Conservation (phyloP, 2,797 vertebrate species). For the Ctenopoma kingsleyae region DNA sequence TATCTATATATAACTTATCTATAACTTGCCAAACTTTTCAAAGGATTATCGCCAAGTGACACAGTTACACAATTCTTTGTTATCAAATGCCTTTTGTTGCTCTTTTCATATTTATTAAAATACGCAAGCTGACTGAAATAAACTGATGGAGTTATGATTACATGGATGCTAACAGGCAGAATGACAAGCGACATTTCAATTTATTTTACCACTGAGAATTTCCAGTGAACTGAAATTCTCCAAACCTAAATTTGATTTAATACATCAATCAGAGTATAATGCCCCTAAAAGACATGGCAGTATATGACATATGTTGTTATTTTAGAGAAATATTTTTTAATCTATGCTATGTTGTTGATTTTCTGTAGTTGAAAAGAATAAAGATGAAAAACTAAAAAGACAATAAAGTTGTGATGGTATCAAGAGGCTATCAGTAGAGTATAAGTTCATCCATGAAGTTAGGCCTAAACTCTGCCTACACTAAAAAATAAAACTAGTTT, state of each 20-base stretch:
- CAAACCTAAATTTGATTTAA: conserved; percentile 38
- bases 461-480: not conserved
- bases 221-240: conserved; percentile 7
- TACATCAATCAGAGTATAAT: not conserved
- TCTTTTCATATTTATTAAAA: conserved; percentile 48
- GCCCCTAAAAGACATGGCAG: conserved; percentile 12
- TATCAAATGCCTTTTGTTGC: conserved; percentile 38
- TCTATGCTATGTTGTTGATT: conserved; percentile 6
- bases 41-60: conserved; percentile 21
- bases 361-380: conserved; percentile 3
- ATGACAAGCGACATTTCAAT: conserved; percentile 43
- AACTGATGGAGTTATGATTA: conserved; percentile 45
- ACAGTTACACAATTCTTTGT: conserved; percentile 20
- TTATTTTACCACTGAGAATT: conserved; percentile 31
- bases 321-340: conserved; percentile 20
- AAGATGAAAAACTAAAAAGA: conserved; percentile 9
- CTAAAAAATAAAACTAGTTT: conserved; percentile 7
- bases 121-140: conserved; percentile 40
- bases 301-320: conserved; percentile 17
- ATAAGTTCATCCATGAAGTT: not conserved
- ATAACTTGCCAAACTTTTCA: conserved; percentile 46
- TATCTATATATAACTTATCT: too few species aligned
- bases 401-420: conserved; percentile 11
- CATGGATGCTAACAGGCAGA: conserved; percentile 37
- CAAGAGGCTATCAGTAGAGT: not conserved